Evolutionary conservation across 2,113 vertebrate genomes (phyloP), one percentile per base, ranked within the genome.

Genomic region (Solea senegalensis): DNA sequence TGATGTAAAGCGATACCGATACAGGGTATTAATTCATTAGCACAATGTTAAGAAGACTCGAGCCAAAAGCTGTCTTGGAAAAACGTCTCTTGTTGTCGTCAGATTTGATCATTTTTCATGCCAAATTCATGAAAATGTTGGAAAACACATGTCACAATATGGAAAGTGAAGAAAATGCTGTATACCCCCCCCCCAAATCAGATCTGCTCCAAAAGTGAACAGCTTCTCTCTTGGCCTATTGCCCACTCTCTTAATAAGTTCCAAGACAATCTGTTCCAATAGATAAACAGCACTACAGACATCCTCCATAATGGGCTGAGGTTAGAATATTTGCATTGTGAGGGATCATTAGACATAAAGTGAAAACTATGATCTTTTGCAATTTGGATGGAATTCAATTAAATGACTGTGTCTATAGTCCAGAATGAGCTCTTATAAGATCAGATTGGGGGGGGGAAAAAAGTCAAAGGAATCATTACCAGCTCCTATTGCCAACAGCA

Each of bases 401-500:
- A 43, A 69, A 15, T 56, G 2, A 13, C 65, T 49, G 16, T 0
- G 15, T 65, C 12, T 55, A 21, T 21, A 21, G 21, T 21, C 21
- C 21, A 21, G 21, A 21, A 52, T 54, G 58, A 43, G 10, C 62
- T 51, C 46, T 56, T 64, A 77, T 59, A 16, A 78, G 61, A 65
- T 69, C 65, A 69, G 71, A 82, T 67, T 80, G 60, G 64, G 51
- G 45, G 69, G 74, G 78, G n/a, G n/a, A n/a, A 73, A 27, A 73
- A 21, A 21, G 21, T 88, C 68, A 70, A 70, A 61, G 72, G 77
- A 71, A 67, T 82, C 76, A 77, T 85, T 85, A 82, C 66, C 72
- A 49, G 74, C 76, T 79, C 66, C 61, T 26, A 39, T 65, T 81
- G 63, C 82, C 80, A 82, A 60, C 70, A 50, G 60, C 64, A 0